Evolutionary conservation across 2,797 vertebrate genomes (phyloP), one percentile per base, ranked within the genome.

Genomic region (Triplophysa yarkandensis): DNA sequence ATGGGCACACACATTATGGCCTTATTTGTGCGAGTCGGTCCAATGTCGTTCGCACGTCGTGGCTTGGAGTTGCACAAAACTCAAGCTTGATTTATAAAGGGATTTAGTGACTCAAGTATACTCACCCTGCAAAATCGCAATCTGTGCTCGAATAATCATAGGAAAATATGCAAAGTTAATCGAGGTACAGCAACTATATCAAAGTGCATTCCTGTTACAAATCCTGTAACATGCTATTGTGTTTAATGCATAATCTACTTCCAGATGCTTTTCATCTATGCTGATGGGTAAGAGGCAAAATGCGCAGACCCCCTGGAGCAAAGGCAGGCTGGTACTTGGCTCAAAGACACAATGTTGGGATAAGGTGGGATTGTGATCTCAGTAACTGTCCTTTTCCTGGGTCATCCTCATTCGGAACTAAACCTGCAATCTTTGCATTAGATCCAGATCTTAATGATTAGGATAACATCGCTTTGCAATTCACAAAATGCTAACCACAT

Each of bases 1-100:
- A 88, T 84, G 61, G 75, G 84, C 85, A 82, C 82, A 86, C 83
- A 87, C 84, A 87, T 88, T 82, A 82, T 43, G 30, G 19, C 32
- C 23, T 36, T 39, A 16, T 28, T 32, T 64, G 54, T 23, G 13
- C 66, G 28, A 69, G 43, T 58, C 52, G 64, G 57, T 52, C 55
- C 60, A 44, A 44, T 34, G 57, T 71, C 74, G 81, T 84, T 83
- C 84, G 84, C 82, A 87, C 81, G 83, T 87, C 83, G 80, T 72
- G 44, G 63, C 32, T 64, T n/a, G n/a, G n/a, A n/a, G n/a, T n/a
- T 72, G 63, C 11, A 66, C 66, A 19, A 28, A 58, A 36, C 70
- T 23, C 70, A 43, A 71, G 58, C 58, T 21, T 39, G 25, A 28
- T 55, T 55, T 21, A 32, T 13, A 0, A 9, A 28, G 4, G 54